Percentiles rank a stretch among this genome's conserved stretches.
These are phyloP conservation scores for Melanostoma scalare DNA, from an alignment of 2,888 invertebrate species.

Conservation along the genomic window DNA sequence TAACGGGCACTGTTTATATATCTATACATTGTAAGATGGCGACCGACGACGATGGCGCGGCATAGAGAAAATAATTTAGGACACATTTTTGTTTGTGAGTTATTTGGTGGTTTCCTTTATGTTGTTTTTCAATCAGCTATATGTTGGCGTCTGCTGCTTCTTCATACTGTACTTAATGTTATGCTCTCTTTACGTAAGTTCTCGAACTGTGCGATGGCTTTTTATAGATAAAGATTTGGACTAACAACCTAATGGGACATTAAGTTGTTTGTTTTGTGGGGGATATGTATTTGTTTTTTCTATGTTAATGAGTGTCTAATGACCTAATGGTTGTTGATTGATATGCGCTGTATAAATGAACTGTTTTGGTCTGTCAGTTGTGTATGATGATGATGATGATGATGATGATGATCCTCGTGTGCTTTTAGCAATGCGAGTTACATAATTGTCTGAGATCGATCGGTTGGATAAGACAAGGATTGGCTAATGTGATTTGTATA, in stretches of 20 bases:
- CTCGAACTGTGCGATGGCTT: conserved; percentile 35
- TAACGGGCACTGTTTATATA: conserved; percentile 23
- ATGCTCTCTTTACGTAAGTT: conserved; percentile 52
- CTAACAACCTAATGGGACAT: conserved; percentile 51
- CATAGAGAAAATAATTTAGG: conserved; percentile 59
- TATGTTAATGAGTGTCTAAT: conserved; percentile 65
- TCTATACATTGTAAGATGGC: conserved; percentile 8
- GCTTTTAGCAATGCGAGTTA: no score
- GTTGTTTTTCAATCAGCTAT: not conserved
- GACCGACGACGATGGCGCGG: conserved; percentile 6
- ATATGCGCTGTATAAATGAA: conserved; percentile 33
- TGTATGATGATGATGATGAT: not conserved
- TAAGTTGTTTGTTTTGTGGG: conserved; percentile 34
- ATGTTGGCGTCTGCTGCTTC: not conserved
- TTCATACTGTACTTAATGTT: conserved; percentile 39
- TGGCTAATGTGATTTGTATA: not conserved
- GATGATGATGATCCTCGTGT: no score
- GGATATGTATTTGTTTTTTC: conserved; percentile 32
- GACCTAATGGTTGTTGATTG: conserved; percentile 67
- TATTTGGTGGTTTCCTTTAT: conserved; percentile 8
- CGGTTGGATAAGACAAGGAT: not conserved
- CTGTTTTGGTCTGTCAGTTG: not conserved
- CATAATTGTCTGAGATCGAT: no score
- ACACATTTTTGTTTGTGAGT: conserved; percentile 42
- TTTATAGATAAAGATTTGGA: conserved; percentile 53